These are phyloP conservation scores for Prolemur simus DNA, from an alignment of 2,113 vertebrate genomes.

Conservation along the genomic window DNA sequence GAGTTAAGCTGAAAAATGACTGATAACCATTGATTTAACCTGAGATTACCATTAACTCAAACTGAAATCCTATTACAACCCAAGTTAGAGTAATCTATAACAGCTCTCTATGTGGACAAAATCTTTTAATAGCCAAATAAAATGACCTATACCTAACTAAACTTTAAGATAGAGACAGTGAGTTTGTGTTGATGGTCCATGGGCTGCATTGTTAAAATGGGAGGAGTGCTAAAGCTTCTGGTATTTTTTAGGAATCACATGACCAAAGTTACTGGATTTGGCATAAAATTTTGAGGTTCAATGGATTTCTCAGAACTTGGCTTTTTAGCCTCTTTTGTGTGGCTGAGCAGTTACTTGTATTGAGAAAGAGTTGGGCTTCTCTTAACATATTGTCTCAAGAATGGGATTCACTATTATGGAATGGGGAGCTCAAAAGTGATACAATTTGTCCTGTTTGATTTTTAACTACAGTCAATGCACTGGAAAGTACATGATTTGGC, in stretches of 20 bases:
- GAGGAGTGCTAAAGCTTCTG: not conserved
- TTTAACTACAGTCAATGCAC: not conserved
- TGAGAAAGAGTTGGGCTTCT: not conserved
- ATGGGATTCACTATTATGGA: not conserved
- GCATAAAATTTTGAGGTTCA: not conserved
- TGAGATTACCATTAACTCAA: not conserved
- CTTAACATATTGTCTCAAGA: not conserved
- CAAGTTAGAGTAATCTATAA: not conserved
- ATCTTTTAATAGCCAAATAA: not conserved
- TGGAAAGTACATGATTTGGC: not conserved
- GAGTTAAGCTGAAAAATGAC: not conserved
- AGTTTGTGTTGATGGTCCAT: not conserved
- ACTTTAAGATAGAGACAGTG: not conserved
- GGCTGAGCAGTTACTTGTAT: not conserved
- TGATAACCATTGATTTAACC: not conserved
- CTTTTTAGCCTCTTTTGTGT: not conserved
- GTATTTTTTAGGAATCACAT: not conserved
- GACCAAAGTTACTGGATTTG: not conserved
- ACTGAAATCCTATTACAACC: not conserved
- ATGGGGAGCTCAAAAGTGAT: not conserved
- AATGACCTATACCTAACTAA: not conserved
- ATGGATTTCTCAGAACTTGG: slow-evolving; percentile 1
- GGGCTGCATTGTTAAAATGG: not conserved
- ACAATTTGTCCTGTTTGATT: not conserved
- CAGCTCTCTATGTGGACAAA: not conserved